Conservation (phyloP, 2,888 invertebrate genomes). For the Morpho helenor region DNA sequence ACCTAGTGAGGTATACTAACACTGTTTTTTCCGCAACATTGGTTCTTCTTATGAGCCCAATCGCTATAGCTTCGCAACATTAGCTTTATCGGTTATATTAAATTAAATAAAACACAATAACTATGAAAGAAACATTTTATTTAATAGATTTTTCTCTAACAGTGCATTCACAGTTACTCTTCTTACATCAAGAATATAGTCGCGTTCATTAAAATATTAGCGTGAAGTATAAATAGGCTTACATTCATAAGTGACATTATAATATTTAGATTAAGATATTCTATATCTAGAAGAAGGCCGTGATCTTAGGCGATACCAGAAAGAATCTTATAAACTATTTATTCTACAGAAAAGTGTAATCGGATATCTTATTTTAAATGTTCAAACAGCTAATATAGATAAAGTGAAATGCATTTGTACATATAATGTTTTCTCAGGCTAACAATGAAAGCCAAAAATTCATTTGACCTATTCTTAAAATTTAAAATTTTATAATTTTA, state of each 20-base stretch:
- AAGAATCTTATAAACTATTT: constrained; percentile 20
- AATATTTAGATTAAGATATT: constrained; percentile 19
- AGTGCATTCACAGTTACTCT: constrained; percentile 71
- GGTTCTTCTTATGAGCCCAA: too few relatives aligned
- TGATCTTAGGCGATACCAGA: constrained; percentile 51
- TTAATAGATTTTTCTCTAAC: constrained; percentile 64
- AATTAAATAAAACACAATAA: constrained; percentile 37
- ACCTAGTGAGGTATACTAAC: too few relatives aligned
- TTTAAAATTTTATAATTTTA: too few relatives aligned
- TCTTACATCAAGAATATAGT: constrained; percentile 40
- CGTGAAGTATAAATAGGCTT: constrained; percentile 59
- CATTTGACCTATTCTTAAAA: too few relatives aligned
- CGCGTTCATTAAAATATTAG: constrained; percentile 46
- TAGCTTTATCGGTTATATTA: not conserved
- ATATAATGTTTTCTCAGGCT: too few relatives aligned
- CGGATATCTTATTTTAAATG: too few relatives aligned
- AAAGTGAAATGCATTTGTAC: too few relatives aligned
- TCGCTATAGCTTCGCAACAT: not conserved
- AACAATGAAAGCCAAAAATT: too few relatives aligned
- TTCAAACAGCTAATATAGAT: too few relatives aligned
- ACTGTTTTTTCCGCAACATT: too few relatives aligned
- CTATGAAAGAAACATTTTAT: constrained; percentile 73
- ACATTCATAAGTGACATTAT: constrained; percentile 25
- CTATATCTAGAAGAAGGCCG: constrained; percentile 57
- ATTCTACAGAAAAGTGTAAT: not conserved